A percentile compares a stretch with the other conserved stretches of the same genome.
phyloP scores from a whole-genome alignment of 1,140 invertebrate species.

The Polypedilum vanderplanki region DNA sequence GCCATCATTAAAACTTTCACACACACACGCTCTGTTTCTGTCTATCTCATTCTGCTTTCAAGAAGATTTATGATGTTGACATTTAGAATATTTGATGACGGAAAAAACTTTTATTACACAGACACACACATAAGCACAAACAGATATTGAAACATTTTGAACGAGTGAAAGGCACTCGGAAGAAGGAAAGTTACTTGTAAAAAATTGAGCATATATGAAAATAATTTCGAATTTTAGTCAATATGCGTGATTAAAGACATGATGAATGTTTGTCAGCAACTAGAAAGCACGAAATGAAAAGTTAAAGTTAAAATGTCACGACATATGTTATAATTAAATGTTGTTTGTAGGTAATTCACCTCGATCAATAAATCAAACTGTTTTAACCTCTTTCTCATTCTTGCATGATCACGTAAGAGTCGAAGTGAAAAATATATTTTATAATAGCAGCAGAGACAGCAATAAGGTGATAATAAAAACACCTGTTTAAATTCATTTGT shows the following conservation, averaged over 20 bases:
- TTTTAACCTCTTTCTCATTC: neutral
- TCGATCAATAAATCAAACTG: slow-evolving; percentile 6
- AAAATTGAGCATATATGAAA: neutral
- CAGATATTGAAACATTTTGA: neutral
- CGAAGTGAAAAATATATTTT: neutral
- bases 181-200: neutral
- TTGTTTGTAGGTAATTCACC: neutral
- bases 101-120: neutral
- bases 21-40: too few relatives aligned
- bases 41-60: neutral
- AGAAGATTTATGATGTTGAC: slow-evolving; percentile 26
- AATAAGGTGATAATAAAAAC: neutral
- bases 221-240: neutral
- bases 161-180: too few relatives aligned
- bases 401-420: neutral
- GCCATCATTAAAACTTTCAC: slow-evolving; percentile 4
- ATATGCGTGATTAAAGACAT: slow-evolving; percentile 10
- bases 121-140: too few relatives aligned
- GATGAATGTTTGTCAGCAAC: neutral
- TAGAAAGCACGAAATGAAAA: neutral
- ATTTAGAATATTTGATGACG: neutral
- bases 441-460: neutral
- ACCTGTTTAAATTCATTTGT: neutral
- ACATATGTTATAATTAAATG: slow-evolving; percentile 1
- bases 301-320: slow-evolving; percentile 22